Conservation (phyloP, 2,113 vertebrate genomes). For the Rhinolophus ferrumequinum region DNA sequence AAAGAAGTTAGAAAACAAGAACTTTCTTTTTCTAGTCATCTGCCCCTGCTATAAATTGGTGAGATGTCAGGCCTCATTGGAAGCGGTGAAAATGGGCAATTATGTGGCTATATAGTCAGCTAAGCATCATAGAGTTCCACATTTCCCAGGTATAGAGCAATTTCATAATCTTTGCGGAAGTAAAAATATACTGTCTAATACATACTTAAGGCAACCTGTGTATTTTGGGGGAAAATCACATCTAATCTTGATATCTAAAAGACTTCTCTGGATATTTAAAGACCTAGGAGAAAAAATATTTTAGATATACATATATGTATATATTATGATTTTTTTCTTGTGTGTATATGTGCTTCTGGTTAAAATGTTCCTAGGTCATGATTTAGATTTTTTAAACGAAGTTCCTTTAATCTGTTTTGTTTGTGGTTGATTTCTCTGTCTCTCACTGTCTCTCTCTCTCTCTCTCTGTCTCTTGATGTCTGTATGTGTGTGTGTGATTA, state of each 20-base stretch:
- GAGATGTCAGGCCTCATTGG: slow-evolving; percentile 69
- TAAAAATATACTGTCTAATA: slow-evolving; percentile 75
- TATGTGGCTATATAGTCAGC: slow-evolving; percentile 50
- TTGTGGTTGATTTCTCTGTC: background rate
- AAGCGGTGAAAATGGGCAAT: slow-evolving; percentile 72
- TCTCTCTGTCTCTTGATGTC: background rate
- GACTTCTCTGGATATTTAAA: slow-evolving; percentile 62
- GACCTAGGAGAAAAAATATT: slow-evolving; percentile 37
- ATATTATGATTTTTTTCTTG: background rate
- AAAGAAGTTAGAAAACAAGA: slow-evolving; percentile 64
- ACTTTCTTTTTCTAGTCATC: slow-evolving; percentile 68
- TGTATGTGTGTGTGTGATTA: background rate
- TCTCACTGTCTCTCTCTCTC: background rate
- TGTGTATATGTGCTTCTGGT: background rate
- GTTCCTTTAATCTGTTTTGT: slow-evolving; percentile 33
- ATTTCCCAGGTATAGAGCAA: slow-evolving; percentile 69
- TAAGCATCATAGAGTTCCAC: slow-evolving; percentile 72
- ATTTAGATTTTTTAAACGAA: slow-evolving; percentile 19
- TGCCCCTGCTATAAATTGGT: slow-evolving; percentile 67
- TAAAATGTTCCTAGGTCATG: background rate
- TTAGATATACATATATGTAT: background rate
- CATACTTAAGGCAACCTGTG: slow-evolving; percentile 57
- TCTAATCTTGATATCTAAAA: slow-evolving; percentile 63
- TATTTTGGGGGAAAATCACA: slow-evolving; percentile 60
- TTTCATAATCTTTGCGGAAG: slow-evolving; percentile 65